Conservation (phyloP, 2,113 vertebrate species). For the Lampris megalopsis region DNA sequence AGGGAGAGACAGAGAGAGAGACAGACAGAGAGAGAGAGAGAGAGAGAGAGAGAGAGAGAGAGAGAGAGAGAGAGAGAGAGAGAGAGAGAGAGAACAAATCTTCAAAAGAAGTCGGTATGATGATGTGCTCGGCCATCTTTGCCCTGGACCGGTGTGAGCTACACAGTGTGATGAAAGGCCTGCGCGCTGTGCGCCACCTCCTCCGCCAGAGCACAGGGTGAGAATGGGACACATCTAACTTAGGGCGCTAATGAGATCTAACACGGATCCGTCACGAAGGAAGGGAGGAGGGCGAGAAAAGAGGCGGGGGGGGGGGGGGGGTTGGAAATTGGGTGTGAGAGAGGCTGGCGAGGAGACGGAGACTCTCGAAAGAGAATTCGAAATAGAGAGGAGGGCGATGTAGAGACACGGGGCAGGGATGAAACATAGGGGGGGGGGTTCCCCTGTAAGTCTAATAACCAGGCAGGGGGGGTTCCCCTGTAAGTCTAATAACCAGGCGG, state of each 20-base stretch:
- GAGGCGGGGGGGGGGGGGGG: background rate
- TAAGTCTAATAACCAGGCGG: too few species aligned
- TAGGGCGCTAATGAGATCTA: slow-evolving; percentile 58
- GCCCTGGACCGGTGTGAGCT: too few species aligned
- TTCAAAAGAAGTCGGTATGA: too few species aligned
- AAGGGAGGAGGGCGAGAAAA: background rate
- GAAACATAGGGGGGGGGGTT: background rate
- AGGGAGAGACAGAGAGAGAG: background rate
- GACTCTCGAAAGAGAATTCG: background rate
- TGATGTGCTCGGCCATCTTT: too few species aligned
- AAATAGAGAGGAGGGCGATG: slow-evolving; percentile 1
- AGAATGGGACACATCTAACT: slow-evolving; percentile 48
- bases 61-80: background rate
- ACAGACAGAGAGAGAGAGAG: background rate
- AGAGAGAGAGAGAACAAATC: background rate
- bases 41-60: background rate
- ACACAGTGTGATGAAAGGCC: slow-evolving; percentile 4
- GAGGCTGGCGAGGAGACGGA: background rate
- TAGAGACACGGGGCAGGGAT: background rate
- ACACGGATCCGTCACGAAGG: slow-evolving; percentile 16
- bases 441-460: slow-evolving; percentile 5
- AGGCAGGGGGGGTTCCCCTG: background rate
- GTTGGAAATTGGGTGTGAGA: slow-evolving; percentile 7
- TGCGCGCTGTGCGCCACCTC: slow-evolving; percentile 28
- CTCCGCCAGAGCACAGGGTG: slow-evolving; percentile 7